phyloP scores from a whole-genome alignment of 2,888 invertebrate genomes.

The Sminthurinus aureus region DNA sequence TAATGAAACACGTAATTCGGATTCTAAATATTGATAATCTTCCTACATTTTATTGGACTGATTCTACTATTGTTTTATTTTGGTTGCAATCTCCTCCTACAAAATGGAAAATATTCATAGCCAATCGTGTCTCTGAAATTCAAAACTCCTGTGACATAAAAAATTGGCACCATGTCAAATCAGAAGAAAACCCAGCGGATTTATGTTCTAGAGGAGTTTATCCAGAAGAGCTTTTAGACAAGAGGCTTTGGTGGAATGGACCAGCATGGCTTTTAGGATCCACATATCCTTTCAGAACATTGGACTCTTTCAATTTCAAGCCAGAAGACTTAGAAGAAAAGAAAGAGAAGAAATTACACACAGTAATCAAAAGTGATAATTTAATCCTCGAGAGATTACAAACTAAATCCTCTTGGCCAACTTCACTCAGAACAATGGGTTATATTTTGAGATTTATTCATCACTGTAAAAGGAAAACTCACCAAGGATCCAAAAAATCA shows the following conservation, averaged over 20 bases:
- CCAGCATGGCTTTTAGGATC: slow-evolving; percentile 18
- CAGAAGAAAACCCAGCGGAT: slow-evolving; percentile 58
- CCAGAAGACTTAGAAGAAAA: too few species aligned
- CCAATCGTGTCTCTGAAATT: slow-evolving; percentile 57
- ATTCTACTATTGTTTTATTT: not conserved
- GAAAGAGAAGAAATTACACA: too few species aligned
- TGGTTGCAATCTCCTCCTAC: slow-evolving; percentile 60
- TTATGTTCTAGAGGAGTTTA: slow-evolving; percentile 46
- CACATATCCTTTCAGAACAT: too few species aligned
- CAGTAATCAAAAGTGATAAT: too few species aligned
- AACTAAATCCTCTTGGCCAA: too few species aligned
- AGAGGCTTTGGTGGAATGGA: slow-evolving; percentile 32
- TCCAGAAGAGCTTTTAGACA: not conserved
- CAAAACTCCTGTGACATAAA: slow-evolving; percentile 9
- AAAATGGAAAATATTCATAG: slow-evolving; percentile 60
- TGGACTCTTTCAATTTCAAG: too few species aligned
- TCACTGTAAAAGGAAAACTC: too few species aligned
- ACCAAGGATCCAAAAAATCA: too few species aligned
- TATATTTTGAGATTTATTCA: too few species aligned
- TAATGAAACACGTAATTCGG: not conserved
- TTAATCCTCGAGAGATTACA: too few species aligned
- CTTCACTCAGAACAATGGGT: too few species aligned
- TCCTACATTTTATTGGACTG: not conserved
- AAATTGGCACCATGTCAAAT: slow-evolving; percentile 56
- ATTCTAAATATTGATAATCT: not conserved